Evolutionary conservation across 2,888 invertebrate genomes (phyloP), one percentile per base, ranked within the genome.

Genomic region (Drosophila nr. fundita): DNA sequence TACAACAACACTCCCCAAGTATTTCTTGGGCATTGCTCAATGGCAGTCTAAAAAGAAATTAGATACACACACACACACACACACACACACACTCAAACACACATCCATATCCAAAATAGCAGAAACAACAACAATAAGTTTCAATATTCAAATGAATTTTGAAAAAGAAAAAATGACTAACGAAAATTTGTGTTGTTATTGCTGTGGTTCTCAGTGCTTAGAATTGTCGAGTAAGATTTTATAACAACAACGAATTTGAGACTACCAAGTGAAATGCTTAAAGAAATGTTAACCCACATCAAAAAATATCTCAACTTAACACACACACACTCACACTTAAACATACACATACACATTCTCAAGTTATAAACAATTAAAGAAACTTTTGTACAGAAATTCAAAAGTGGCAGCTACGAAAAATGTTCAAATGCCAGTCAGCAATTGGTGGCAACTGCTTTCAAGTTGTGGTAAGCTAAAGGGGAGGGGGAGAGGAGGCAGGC

Each of bases 131-230:
- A 63, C 75, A 66, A 75, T 71, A 82, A 78, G 72, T 87, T 80
- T 78, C 88, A 78, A 86, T 86, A 86, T 86, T 88, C 85, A 86
- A 86, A 86, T 86, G 87, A 86, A 87, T 82, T 83, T 79, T 80
- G 61, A 40, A 50, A 52, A 55, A 76, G 63, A 84, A 85, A 85
- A 85, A 88, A 88, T 85, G 88, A 88, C 88, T 86, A 83, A 86
- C 85, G 70, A 83, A 88, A 82, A 66, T 68, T 42, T 42, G 13
- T 58, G 42, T 64, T 68, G 60, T 63, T 40, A 34, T 27, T 62
- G 55, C 55, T 53, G 53, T 34, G 34, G 36, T 45, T 65, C 67
- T 72, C 64, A 57, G 82, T 66, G 59, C 70, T 80, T 80, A 80
- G 80, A 80, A 80, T 80, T 83, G 74, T 70, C 65, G 76, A 77